Percentiles rank a stretch among this genome's conserved stretches.
phyloP scores from a whole-genome alignment of 2,797 vertebrate genomes.

The Chrysocyon brachyurus region DNA sequence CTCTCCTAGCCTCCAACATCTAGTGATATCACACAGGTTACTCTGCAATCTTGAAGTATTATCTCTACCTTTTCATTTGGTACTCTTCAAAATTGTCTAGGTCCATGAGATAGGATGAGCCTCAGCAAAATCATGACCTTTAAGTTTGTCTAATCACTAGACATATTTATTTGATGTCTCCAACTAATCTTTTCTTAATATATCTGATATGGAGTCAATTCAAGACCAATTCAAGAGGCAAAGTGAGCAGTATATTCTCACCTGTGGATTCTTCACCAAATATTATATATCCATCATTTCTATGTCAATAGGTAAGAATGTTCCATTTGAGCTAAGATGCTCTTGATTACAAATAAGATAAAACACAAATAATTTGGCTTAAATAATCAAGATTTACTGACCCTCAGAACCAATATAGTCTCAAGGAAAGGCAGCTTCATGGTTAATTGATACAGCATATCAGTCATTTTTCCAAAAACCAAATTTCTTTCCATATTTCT shows the following conservation, averaged over 20 bases:
- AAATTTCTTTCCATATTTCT: not conserved
- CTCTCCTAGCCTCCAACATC: not conserved
- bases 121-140: not conserved
- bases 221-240: not conserved
- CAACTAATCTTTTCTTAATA: not conserved
- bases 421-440: not conserved
- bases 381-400: not conserved
- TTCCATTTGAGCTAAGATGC: not conserved
- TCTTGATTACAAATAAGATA: not conserved
- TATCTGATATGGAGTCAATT: not conserved
- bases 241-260: not conserved
- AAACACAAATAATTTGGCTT: slow-evolving; percentile 23
- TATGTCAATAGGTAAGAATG: not conserved
- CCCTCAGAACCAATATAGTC: not conserved
- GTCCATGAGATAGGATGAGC: not conserved
- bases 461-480: not conserved
- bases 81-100: not conserved
- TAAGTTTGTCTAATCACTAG: not conserved
- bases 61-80: not conserved
- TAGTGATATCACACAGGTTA: not conserved
- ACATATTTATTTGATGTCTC: not conserved
- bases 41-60: not conserved
- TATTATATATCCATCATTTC: not conserved
- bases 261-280: not conserved
- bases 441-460: not conserved